Percentiles rank a stretch among this genome's conserved stretches.
These are phyloP conservation scores for Chitala chitala DNA, from an alignment of 2,113 vertebrate genomes.

Conservation along the genomic window DNA sequence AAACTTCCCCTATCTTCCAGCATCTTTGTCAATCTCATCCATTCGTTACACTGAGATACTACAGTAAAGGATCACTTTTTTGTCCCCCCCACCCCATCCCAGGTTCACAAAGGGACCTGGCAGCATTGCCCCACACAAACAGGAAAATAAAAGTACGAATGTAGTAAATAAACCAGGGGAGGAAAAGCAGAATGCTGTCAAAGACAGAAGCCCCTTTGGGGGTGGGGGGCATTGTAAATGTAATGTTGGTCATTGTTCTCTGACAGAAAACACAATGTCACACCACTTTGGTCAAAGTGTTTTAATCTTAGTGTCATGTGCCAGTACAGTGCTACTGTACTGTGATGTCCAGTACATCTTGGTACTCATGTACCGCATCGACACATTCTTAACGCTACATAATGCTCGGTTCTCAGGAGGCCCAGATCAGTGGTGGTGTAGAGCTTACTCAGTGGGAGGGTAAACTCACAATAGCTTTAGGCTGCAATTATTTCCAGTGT, in stretches of 20 bases:
- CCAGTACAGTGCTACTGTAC: not conserved
- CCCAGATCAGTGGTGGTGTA: not conserved
- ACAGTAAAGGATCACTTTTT: not conserved
- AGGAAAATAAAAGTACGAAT: constrained; percentile 11
- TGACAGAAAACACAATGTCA: too few species aligned
- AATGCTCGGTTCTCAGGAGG: not conserved
- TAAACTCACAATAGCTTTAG: too few species aligned
- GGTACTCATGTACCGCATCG: too few species aligned
- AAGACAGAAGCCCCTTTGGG: too few species aligned
- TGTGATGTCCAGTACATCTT: not conserved
- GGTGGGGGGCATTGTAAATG: too few species aligned
- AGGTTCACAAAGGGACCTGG: constrained; percentile 8
- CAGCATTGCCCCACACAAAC: not conserved
- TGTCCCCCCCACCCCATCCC: too few species aligned
- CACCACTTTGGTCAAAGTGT: not conserved
- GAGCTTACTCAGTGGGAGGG: not conserved
- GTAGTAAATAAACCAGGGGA: not conserved
- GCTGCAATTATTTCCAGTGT: not conserved
- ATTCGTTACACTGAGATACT: not conserved
- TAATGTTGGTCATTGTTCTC: too few species aligned
- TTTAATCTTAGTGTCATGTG: not conserved
- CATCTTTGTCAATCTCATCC: not conserved
- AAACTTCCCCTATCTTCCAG: not conserved
- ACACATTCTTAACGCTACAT: constrained; percentile 19
- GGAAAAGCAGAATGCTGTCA: not conserved